phyloP scores from a whole-genome alignment of 2,888 invertebrate species.

The Conchocele bisecta region DNA sequence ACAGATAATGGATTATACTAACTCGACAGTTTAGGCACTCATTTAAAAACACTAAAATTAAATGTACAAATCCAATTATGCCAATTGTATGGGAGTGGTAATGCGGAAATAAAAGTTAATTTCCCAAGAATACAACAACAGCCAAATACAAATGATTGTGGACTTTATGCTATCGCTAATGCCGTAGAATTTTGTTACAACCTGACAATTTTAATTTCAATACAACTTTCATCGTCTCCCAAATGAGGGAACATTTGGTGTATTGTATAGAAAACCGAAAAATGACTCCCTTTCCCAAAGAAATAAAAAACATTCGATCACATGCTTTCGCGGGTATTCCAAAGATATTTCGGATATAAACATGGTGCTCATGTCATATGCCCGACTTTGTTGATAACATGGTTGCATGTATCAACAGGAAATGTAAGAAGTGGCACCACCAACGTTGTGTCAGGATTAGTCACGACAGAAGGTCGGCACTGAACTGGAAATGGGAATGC shows the following conservation, averaged over 20 bases:
- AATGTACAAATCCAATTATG: slow-evolving; percentile 4
- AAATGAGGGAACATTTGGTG: slow-evolving; percentile 11
- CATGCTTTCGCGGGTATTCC: neutral
- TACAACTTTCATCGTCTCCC: neutral
- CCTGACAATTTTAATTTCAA: neutral
- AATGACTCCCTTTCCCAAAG: slow-evolving; percentile 5
- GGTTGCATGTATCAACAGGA: slow-evolving; percentile 1
- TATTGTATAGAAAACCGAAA: neutral
- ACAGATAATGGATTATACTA: slow-evolving; percentile 1
- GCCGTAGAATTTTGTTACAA: slow-evolving; percentile 4
- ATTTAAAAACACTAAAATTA: neutral
- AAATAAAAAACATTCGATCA: neutral
- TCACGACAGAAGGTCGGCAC: no score
- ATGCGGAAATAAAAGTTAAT: neutral
- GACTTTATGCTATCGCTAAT: slow-evolving; percentile 1
- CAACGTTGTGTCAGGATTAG: no score
- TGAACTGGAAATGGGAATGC: no score
- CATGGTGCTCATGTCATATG: neutral
- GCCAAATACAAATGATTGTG: slow-evolving; percentile 3
- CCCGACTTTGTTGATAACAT: slow-evolving; percentile 3
- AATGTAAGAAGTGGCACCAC: slow-evolving; percentile 1
- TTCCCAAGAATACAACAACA: slow-evolving; percentile 3
- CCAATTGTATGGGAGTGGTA: neutral
- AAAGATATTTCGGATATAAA: neutral
- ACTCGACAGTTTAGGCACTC: slow-evolving; percentile 1